These are phyloP conservation scores for Leptinotarsa texana DNA, from an alignment of 1,140 invertebrate genomes.

Conservation along the genomic window DNA sequence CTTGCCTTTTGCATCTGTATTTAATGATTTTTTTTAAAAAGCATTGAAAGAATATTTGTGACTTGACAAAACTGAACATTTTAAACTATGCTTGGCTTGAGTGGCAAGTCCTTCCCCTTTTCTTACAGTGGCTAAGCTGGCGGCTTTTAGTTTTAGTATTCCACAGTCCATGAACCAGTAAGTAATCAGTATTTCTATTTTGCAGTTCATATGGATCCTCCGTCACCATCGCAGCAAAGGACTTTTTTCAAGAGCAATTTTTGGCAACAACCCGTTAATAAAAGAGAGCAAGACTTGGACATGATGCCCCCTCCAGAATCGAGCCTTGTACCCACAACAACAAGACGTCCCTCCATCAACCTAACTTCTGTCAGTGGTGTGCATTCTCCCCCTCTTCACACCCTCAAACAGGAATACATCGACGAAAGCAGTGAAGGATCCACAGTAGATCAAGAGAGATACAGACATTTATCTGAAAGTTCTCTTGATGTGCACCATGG, in stretches of 20 bases:
- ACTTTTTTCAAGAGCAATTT: constrained; percentile 54
- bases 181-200: constrained; percentile 51
- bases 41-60: too few relatives aligned
- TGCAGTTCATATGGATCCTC: constrained; percentile 50
- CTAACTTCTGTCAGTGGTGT: constrained; percentile 43
- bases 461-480: constrained; percentile 53
- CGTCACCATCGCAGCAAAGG: constrained; percentile 34
- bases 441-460: constrained; percentile 54
- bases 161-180: constrained; percentile 36
- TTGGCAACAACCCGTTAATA: constrained; percentile 50
- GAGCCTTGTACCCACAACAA: constrained; percentile 58
- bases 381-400: constrained; percentile 55
- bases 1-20: constrained; percentile 31
- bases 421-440: constrained; percentile 72
- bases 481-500: constrained; percentile 55
- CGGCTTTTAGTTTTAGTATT: constrained; percentile 50
- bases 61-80: too few relatives aligned
- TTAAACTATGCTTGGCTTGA: constrained; percentile 48
- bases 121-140: constrained; percentile 55
- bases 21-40: background rate
- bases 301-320: constrained; percentile 68
- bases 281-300: constrained; percentile 58
- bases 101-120: constrained; percentile 50
- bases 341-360: constrained; percentile 61
- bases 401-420: constrained; percentile 70